Percentiles rank a stretch among this genome's conserved stretches.
Evolutionary conservation across 1,140 invertebrate genomes (phyloP).

Genomic region (Harlomillsia oculata): DNA sequence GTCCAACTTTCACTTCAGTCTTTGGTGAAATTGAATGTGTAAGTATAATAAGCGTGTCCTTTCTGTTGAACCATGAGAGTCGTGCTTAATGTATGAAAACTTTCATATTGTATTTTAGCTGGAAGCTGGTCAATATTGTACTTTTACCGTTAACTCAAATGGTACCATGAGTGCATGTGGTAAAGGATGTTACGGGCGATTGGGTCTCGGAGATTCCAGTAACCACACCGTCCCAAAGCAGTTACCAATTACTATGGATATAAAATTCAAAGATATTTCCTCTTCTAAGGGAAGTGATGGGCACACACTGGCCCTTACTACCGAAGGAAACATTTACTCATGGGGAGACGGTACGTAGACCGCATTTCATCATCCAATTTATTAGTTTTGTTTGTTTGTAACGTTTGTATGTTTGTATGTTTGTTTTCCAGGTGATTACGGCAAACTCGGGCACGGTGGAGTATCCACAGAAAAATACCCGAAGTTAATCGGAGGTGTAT

Average conservation of each 20-base stretch:
- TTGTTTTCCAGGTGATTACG: slow-evolving; percentile 43
- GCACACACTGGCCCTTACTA: slow-evolving; percentile 51
- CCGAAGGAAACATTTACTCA: slow-evolving; percentile 50
- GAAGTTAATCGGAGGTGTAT: slow-evolving; percentile 44
- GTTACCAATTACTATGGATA: slow-evolving; percentile 42
- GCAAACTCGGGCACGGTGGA: slow-evolving; percentile 48
- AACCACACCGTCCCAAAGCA: slow-evolving; percentile 48
- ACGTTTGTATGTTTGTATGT: neutral
- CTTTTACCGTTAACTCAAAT: slow-evolving; percentile 52
- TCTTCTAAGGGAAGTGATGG: slow-evolving; percentile 54
- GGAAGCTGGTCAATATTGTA: slow-evolving; percentile 59
- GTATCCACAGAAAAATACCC: slow-evolving; percentile 50
- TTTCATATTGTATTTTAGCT: slow-evolving; percentile 39
- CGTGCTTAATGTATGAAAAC: neutral
- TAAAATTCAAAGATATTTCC: slow-evolving; percentile 43
- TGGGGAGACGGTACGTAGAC: slow-evolving; percentile 51
- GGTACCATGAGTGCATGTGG: slow-evolving; percentile 52
- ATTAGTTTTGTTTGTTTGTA: neutral
- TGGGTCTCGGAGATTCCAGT: slow-evolving; percentile 47
- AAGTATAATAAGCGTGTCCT: slow-evolving; percentile 20
- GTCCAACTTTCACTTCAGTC: slow-evolving; percentile 48
- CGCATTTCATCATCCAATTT: neutral
- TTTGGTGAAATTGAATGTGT: slow-evolving; percentile 53
- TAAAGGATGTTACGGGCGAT: slow-evolving; percentile 50
- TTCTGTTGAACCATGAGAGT: neutral